These are phyloP conservation scores for Drosophila leontia DNA, from an alignment of 1,140 invertebrate genomes.

Conservation along the genomic window DNA sequence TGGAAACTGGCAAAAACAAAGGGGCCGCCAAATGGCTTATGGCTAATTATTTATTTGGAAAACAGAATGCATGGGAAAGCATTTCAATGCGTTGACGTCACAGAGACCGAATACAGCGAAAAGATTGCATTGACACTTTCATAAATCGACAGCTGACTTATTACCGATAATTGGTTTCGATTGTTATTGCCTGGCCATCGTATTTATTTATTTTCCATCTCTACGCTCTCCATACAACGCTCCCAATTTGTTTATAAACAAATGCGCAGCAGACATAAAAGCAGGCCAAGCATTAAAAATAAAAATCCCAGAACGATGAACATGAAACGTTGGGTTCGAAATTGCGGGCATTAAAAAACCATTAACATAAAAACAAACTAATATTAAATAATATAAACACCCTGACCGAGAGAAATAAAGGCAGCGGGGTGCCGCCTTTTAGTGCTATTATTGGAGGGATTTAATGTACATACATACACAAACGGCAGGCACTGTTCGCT, in stretches of 20 bases:
- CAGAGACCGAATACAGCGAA: conserved; percentile 29
- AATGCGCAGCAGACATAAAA: conserved; percentile 74
- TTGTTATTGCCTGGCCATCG: conserved; percentile 61
- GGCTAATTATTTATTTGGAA: conserved; percentile 72
- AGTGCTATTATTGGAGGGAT: conserved; percentile 5
- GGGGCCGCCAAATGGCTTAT: conserved; percentile 58
- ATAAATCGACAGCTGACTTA: conserved; percentile 78
- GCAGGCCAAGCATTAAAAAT: conserved; percentile 31
- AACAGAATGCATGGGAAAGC: conserved; percentile 32
- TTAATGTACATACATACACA: conserved; percentile 6
- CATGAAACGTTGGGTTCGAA: conserved; percentile 36
- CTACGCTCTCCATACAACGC: conserved; percentile 16
- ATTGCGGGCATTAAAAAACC: conserved; percentile 65
- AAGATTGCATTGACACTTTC: conserved; percentile 78
- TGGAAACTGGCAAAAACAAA: conserved; percentile 29
- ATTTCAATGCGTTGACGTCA: conserved; percentile 64
- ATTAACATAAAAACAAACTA: conserved; percentile 64
- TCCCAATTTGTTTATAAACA: conserved; percentile 74
- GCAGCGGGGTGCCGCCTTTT: conserved; percentile 14
- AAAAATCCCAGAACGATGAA: conserved; percentile 24
- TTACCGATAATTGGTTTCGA: conserved; percentile 76
- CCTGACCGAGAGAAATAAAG: conserved; percentile 19
- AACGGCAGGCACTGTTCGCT: conserved; percentile 17
- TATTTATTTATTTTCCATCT: conserved; percentile 46
- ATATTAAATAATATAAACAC: conserved; percentile 69